Evolutionary conservation across 2,888 invertebrate genomes (phyloP).

Genomic region (Xylota sylvarum): DNA sequence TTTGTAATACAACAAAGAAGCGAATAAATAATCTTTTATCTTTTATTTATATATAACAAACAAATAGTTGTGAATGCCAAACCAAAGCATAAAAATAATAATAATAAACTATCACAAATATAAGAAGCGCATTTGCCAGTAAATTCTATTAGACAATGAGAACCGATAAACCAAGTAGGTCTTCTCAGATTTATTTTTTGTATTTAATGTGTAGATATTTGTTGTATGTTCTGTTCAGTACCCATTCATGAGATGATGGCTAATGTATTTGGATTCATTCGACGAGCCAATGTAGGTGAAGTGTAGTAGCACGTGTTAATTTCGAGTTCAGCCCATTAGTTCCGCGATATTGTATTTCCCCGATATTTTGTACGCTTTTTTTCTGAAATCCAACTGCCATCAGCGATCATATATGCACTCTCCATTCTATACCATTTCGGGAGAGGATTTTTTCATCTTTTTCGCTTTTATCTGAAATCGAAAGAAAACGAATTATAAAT

Average conservation of each 20-base stretch:
- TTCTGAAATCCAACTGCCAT: slow-evolving; percentile 24
- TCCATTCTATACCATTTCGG: slow-evolving; percentile 80
- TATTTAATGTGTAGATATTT: slow-evolving; percentile 23
- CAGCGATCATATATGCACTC: not conserved
- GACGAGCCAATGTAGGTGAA: slow-evolving; percentile 41
- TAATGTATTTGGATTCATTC: slow-evolving; percentile 38
- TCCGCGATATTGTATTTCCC: slow-evolving; percentile 31
- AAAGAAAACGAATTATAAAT: slow-evolving; percentile 18
- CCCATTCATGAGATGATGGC: slow-evolving; percentile 37
- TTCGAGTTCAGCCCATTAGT: slow-evolving; percentile 44
- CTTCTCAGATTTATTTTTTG: slow-evolving; percentile 36
- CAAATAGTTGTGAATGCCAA: slow-evolving; percentile 41
- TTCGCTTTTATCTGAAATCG: slow-evolving; percentile 81
- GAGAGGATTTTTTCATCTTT: slow-evolving; percentile 81
- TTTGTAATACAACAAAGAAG: slow-evolving; percentile 42
- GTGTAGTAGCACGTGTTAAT: slow-evolving; percentile 40
- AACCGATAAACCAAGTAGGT: slow-evolving; percentile 47
- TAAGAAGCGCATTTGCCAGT: slow-evolving; percentile 54
- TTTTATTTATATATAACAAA: slow-evolving; percentile 42
- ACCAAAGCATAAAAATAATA: slow-evolving; percentile 36
- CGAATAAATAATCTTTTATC: slow-evolving; percentile 48
- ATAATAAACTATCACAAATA: slow-evolving; percentile 47
- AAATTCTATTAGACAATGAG: slow-evolving; percentile 40
- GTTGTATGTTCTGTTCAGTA: slow-evolving; percentile 11
- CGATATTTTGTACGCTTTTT: slow-evolving; percentile 3